Base-by-base conservation (phyloP, 1,140 invertebrate species). In the Anastrepha ludens region DNA sequence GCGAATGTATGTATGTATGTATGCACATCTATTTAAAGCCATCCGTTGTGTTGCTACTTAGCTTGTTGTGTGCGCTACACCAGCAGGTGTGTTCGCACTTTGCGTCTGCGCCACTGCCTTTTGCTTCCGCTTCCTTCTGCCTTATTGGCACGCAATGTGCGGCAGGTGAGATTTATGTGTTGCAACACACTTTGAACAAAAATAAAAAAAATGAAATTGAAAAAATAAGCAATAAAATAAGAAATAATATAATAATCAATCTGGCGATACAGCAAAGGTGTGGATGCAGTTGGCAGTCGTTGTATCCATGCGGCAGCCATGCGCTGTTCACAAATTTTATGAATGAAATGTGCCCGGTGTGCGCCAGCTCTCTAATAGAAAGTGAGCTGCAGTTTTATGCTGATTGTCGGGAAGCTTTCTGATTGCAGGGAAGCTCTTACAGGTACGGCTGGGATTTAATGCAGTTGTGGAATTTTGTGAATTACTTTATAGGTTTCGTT, bases 101-200 rank as follows among this genome's bases (percentile, higher is more conserved):
- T 81, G 13, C 7, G 47, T n/a, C 7, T 81, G 44, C 17, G 74
- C 47, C n/a, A 81, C 20, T 81, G 47, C 8, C 47, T 55, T 81
- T 81, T 55, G 74, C 47, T 81, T 81, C 74, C 74, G 74, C 74
- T 81, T 81, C 74, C 74, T 81, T 81, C 44, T 81, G 7, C 47
- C 47, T 17, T 17, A n/a, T n/a, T 55, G 47, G 47, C 44, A n/a
- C 15, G 17, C 74, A 47, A 50, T 81, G n/a, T 55, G 74, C 44
- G 74, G n/a, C 74, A 81, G 44, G 17, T 55, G n/a, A 81, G 47
- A 55, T 81, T 81, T 55, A 81, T 81, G 74, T 29, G 44, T 29
- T 81, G 44, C 74, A 55, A 81, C 74, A 81, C n/a, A n/a, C 15
- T 55, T 81, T 47, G 17, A 17, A 81, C 44, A 55, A 50, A 50